Percentiles rank a stretch among this genome's conserved stretches.
Evolutionary conservation across 2,113 vertebrate species (phyloP).

Genomic region (Rhinolophus sinicus): DNA sequence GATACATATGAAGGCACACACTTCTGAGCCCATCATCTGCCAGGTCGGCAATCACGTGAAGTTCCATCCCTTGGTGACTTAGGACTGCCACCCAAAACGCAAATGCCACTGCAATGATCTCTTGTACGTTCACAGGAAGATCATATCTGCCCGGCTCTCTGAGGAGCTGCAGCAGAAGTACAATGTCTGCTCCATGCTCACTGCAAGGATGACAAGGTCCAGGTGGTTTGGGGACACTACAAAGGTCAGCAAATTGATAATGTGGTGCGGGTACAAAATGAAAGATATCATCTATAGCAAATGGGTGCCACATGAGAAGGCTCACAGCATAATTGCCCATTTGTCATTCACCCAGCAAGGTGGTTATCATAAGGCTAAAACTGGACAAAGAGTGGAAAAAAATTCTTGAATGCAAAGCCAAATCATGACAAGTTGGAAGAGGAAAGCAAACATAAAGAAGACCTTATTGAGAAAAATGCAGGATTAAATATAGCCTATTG

Average conservation of each 20-base stretch:
- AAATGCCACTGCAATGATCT: slow-evolving; percentile 94
- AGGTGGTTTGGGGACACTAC: neutral
- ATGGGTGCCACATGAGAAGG: neutral
- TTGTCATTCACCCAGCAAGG: neutral
- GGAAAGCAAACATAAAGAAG: slow-evolving; percentile 94
- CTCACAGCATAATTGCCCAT: no score
- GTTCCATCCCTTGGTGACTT: slow-evolving; percentile 93
- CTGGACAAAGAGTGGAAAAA: neutral
- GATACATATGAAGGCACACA: neutral
- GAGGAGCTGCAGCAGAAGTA: slow-evolving; percentile 94
- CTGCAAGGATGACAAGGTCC: slow-evolving; percentile 75
- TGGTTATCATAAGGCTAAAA: neutral
- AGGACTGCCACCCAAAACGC: slow-evolving; percentile 93
- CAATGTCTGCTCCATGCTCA: slow-evolving; percentile 94
- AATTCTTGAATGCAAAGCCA: slow-evolving; percentile 89
- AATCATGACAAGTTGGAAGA: neutral
- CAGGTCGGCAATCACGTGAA: slow-evolving; percentile 89
- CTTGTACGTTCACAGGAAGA: slow-evolving; percentile 94
- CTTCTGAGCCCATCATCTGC: neutral
- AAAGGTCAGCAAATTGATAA: neutral
- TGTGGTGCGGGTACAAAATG: neutral
- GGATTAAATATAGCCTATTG: slow-evolving; percentile 86
- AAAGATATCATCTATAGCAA: neutral
- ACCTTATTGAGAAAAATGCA: slow-evolving; percentile 94
- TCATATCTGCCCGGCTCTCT: slow-evolving; percentile 93